Evolutionary conservation across 2,113 vertebrate genomes (phyloP), one percentile per base, ranked within the genome.

Genomic region (cattle (Bos taurus)): DNA sequence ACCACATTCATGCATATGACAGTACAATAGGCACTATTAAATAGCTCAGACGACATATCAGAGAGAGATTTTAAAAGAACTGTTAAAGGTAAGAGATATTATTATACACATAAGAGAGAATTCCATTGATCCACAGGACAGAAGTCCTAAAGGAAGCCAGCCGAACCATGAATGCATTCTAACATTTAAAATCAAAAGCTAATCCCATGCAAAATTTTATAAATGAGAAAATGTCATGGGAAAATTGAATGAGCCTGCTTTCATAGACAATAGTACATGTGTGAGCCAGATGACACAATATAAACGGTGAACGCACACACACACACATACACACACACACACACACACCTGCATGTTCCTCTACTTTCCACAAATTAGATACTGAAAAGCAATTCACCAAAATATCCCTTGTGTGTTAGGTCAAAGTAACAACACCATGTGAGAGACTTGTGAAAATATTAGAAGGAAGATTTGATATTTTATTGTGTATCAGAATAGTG

Each of bases 41-140:
- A 77, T 50, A 96, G 77, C n/a, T 71, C 12, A 71, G 57, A 91
- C 50, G 67, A 95, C 67, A 94, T 96, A 96, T 93, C 78, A 96
- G 43, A 98, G 85, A 95, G 59, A 91, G 9, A 48, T 86, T 97
- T 97, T 93, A 43, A 97, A 98, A 97, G 91, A 7, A 92, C 48
- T 90, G 54, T 88, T 95, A 94, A 96, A 96, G 78, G 46, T 86
- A 97, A 95, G 59, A 95, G 84, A 67, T 84, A 96, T 94, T 94
- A 96, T 92, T 92, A 88, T 46, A 97, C 40, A 97, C 74, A 96
- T 96, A 89, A 98, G 88, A 97, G 86, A 83, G 28, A 50, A 77
- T 95, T 83, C 96, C 93, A 95, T 95, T 98, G 97, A 98, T 98
- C 95, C 83, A 40, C 10, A 83, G 82, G 50, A 96, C 78, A 95